Evolutionary conservation across 2,113 vertebrate species (phyloP).

Genomic region (Cygnus buccinator): DNA sequence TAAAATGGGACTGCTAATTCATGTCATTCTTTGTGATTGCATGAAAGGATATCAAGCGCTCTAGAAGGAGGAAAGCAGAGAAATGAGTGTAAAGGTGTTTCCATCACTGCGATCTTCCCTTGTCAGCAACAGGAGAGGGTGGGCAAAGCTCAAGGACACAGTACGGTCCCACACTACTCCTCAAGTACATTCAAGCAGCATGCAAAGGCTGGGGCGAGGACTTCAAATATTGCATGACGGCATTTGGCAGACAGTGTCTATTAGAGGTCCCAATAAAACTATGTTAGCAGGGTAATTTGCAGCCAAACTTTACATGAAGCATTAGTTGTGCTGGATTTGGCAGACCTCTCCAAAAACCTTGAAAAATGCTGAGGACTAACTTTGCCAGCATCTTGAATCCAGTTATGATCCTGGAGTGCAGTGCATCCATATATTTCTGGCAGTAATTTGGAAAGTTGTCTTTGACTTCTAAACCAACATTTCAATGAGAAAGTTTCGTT

Average conservation of each 20-base stretch:
- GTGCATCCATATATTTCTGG: neutral
- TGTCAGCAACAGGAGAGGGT: neutral
- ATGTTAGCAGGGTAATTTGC: neutral
- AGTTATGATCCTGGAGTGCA: neutral
- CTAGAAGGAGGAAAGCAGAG: neutral
- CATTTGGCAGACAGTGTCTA: neutral
- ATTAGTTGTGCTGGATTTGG: neutral
- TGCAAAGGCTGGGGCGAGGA: rapidly evolving
- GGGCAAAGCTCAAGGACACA: neutral
- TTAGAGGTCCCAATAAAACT: neutral
- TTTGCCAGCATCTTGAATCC: neutral
- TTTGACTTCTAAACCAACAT: slow-evolving; percentile 35
- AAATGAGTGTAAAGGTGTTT: neutral
- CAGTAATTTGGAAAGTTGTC: neutral
- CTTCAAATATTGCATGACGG: neutral
- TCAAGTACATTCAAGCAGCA: neutral
- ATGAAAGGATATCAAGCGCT: neutral
- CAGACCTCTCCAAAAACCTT: neutral
- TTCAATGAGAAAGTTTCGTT: neutral
- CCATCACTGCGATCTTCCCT: neutral
- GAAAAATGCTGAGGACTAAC: neutral
- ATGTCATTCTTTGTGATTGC: neutral
- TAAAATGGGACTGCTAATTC: neutral
- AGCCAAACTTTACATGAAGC: neutral
- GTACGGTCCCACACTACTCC: neutral